A percentile compares a stretch with the other conserved stretches of the same genome.
Evolutionary conservation across 2,888 invertebrate species (phyloP).

Genomic region (Diadromus collaris): DNA sequence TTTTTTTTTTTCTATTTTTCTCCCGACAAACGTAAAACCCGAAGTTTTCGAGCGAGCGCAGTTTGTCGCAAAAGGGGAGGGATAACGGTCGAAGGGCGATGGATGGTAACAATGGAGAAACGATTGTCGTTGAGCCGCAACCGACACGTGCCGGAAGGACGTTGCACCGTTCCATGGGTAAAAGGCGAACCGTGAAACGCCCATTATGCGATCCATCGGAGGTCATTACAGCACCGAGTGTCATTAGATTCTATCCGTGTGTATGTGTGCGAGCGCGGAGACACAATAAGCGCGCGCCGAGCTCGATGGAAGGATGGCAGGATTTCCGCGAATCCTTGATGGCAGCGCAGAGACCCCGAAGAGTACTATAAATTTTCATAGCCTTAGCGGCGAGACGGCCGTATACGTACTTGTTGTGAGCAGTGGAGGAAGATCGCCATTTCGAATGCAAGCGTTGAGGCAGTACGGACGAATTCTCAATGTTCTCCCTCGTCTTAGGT

Average conservation of each 20-base stretch:
- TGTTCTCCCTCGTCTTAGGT: neutral
- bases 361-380: constrained; percentile 50
- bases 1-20: neutral
- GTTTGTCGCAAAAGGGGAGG: constrained; percentile 17
- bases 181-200: constrained; percentile 53
- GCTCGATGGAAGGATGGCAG: constrained; percentile 29
- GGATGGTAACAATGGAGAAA: constrained; percentile 55
- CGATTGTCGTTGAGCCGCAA: constrained; percentile 58
- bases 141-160: constrained; percentile 63
- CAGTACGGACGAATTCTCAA: constrained; percentile 7
- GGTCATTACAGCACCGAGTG: constrained; percentile 59
- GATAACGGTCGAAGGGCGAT: constrained; percentile 29
- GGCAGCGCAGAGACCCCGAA: neutral
- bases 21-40: neutral
- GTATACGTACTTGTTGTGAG: neutral
- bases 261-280: constrained; percentile 5
- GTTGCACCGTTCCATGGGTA: constrained; percentile 45
- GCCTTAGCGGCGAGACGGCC: neutral
- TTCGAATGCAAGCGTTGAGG: neutral
- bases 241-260: constrained; percentile 50
- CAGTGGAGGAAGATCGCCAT: constrained; percentile 22
- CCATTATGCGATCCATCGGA: constrained; percentile 61
- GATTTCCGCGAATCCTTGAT: constrained; percentile 48
- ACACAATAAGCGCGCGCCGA: neutral
- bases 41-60: neutral